Evolutionary conservation across 1,140 invertebrate genomes (phyloP), one percentile per base, ranked within the genome.

Genomic region (Ceratina australensis): DNA sequence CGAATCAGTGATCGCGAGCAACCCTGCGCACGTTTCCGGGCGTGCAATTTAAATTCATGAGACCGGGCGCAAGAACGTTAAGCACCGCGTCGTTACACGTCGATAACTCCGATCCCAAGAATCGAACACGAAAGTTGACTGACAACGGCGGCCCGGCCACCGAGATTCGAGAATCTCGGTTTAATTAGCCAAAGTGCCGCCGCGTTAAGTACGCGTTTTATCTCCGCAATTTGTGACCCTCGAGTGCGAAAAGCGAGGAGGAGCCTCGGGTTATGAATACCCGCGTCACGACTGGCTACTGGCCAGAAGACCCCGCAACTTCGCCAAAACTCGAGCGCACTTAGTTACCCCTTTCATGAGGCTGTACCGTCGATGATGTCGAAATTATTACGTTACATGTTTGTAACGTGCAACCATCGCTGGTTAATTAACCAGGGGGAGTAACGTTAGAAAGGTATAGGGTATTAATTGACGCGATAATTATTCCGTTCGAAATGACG

Each of bases 221-320:
- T 73, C 74, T 20, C 50, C 18, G 56, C 78, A 81, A 82, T 83
- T 83, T 66, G 64, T 78, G 63, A 73, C 69, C 57, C 68, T 78
- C 79, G 74, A 73, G 57, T 60, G 72, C 61, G 57, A 81, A 78
- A 78, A 72, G 61, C 75, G 74, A 78, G 78, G 74, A 78, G 78
- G 52, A 42, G 56, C 50, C 74, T 52, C 22, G 56, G 59, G 57
- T 83, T 83, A 83, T 83, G 81, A 82, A 83, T 83, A 81, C 80
- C 74, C 28, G 72, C 47, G 49, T 57, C 12, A 50, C 49, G 33
- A 81, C 49, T 83, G 79, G 81, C 74, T 22, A 63, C 24, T 13
- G 28, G 81, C 81, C 81, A 81, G 68, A 33, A 68, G 47, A 72
- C 47, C 69, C 57, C 26, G 57, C 67, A 54, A 26, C 56, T 71